A percentile compares a stretch with the other conserved stretches of the same genome.
These are phyloP conservation scores for Lasioglossum malachurum DNA, from an alignment of 2,888 invertebrate genomes.

Conservation along the genomic window DNA sequence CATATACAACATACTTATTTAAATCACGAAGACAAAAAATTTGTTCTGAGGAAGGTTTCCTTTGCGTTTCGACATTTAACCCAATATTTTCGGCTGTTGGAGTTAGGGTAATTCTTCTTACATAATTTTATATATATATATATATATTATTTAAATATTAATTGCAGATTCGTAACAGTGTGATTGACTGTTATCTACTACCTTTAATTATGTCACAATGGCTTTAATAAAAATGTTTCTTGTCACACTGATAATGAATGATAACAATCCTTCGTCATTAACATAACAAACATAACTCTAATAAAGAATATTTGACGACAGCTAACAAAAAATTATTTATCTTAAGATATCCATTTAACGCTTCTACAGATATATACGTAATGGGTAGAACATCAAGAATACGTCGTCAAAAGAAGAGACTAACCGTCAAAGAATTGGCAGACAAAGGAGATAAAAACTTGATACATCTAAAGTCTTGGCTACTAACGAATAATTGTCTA, in stretches of 20 bases:
- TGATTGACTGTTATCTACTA: not conserved
- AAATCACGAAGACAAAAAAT: constrained; percentile 56
- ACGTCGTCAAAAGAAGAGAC: constrained; percentile 72
- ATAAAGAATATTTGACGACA: not conserved
- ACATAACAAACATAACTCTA: not conserved
- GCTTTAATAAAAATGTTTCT: constrained; percentile 1
- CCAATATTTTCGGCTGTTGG: constrained; percentile 46
- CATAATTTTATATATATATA: constrained; percentile 2
- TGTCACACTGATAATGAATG: not conserved
- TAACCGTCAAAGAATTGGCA: constrained; percentile 54
- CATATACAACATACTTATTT: constrained; percentile 44
- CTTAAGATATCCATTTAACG: constrained; percentile 46
- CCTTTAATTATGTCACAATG: not conserved
- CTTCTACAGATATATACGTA: constrained; percentile 65
- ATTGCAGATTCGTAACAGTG: not conserved
- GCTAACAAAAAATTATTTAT: constrained; percentile 6
- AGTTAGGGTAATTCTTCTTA: constrained; percentile 70
- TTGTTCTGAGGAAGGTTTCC: constrained; percentile 57
- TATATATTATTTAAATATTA: not conserved
- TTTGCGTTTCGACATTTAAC: constrained; percentile 51
- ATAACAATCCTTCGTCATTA: not conserved
- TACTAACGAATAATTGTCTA: constrained; percentile 72
- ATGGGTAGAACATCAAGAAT: constrained; percentile 81
- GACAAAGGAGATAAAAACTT: constrained; percentile 62
- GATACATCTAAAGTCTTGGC: constrained; percentile 75